phyloP scores from a whole-genome alignment of 2,113 vertebrate genomes.

The Apodemus sylvaticus region DNA sequence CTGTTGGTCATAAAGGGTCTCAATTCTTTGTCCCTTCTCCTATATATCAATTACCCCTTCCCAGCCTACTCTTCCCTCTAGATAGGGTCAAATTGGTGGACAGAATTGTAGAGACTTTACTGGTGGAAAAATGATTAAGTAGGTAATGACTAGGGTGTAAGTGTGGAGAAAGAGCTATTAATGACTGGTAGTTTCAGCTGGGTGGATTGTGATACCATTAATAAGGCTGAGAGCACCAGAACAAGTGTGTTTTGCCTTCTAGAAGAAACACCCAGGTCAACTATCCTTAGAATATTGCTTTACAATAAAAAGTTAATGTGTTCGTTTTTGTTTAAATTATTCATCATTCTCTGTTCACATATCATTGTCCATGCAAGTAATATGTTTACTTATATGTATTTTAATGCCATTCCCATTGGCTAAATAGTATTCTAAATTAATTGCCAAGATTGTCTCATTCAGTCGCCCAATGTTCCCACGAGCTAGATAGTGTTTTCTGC shows the following conservation, averaged over 20 bases:
- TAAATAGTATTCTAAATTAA: not conserved
- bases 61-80: not conserved
- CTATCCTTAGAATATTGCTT: not conserved
- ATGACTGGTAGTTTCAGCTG: not conserved
- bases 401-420: not conserved
- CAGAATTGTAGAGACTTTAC: not conserved
- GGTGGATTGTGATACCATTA: too few species aligned
- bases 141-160: not conserved
- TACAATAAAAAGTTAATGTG: not conserved
- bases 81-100: not conserved
- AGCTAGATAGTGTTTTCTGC: not conserved
- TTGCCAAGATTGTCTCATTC: not conserved
- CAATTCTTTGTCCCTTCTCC: not conserved
- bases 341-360: not conserved
- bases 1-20: not conserved
- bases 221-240: not conserved
- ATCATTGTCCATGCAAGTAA: not conserved
- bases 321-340: not conserved
- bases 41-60: not conserved
- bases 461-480: not conserved
- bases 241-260: not conserved
- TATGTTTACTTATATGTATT: not conserved
- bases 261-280: not conserved
- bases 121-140: not conserved
- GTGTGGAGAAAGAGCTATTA: not conserved